These are phyloP conservation scores for Eupelmus urozonus DNA, from an alignment of 2,888 invertebrate genomes.

Conservation along the genomic window DNA sequence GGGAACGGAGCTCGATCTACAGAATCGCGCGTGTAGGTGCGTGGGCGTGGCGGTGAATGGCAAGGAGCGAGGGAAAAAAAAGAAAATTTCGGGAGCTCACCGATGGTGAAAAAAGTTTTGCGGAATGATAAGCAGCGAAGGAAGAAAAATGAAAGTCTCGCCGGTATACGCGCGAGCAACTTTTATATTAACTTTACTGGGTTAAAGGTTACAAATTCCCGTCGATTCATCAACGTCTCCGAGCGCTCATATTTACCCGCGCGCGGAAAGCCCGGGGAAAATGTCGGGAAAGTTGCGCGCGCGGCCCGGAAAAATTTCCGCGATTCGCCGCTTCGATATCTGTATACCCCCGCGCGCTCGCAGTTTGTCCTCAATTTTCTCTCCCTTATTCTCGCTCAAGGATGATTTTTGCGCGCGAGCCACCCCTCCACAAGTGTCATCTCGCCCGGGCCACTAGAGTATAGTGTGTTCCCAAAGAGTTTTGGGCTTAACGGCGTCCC, in stretches of 20 bases:
- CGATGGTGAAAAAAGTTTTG: background rate
- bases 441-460: no score
- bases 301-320: background rate
- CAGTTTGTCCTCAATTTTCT: background rate
- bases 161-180: background rate
- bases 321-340: background rate
- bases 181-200: slow-evolving; percentile 44
- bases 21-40: no score
- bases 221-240: slow-evolving; percentile 31
- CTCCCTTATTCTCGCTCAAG: background rate
- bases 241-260: slow-evolving; percentile 11
- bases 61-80: background rate
- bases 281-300: no score
- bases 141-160: slow-evolving; percentile 21
- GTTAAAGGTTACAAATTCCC: slow-evolving; percentile 29
- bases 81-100: background rate
- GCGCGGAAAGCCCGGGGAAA: no score
- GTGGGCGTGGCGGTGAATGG: background rate
- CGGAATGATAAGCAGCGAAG: slow-evolving; percentile 1
- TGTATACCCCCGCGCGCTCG: background rate
- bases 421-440: background rate
- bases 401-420: no score
- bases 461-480: no score
- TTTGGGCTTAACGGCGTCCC: no score
- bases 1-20: no score